Percentiles rank a stretch among this genome's conserved stretches.
Conservation (phyloP, 2,113 vertebrate genomes). For the Amblyopsis rosae region DNA sequence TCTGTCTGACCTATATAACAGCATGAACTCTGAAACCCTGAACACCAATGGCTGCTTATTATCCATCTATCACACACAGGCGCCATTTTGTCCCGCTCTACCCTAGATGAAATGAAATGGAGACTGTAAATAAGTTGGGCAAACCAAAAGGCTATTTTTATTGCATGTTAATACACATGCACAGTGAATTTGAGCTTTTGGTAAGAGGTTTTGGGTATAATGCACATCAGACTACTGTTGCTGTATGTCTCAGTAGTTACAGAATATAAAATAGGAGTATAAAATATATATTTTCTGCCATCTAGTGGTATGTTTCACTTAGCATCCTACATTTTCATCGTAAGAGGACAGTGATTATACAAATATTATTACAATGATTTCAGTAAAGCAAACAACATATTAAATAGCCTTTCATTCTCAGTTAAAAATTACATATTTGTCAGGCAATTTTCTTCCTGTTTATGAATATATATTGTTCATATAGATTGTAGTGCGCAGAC, state of each 20-base stretch:
- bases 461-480: too few relatives aligned
- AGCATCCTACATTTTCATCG: too few relatives aligned
- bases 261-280: too few relatives aligned
- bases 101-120: neutral
- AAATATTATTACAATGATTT: too few relatives aligned
- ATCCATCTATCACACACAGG: neutral
- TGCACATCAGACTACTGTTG: neutral
- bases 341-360: too few relatives aligned
- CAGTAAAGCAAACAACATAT: too few relatives aligned
- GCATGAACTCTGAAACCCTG: constrained; percentile 3
- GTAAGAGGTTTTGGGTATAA: neutral
- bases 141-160: neutral
- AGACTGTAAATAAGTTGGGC: neutral
- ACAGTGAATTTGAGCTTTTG: neutral
- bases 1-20: constrained; percentile 28
- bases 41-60: neutral
- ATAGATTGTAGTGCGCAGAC: too few relatives aligned
- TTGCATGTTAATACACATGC: too few relatives aligned
- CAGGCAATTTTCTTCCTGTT: too few relatives aligned
- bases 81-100: neutral
- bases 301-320: constrained; percentile 33
- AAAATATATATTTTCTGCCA: constrained; percentile 28
- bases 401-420: too few relatives aligned
- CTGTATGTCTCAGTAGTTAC: neutral
- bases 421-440: too few relatives aligned